Evolutionary conservation across 2,113 vertebrate genomes (phyloP).

Genomic region (Lota lota): DNA sequence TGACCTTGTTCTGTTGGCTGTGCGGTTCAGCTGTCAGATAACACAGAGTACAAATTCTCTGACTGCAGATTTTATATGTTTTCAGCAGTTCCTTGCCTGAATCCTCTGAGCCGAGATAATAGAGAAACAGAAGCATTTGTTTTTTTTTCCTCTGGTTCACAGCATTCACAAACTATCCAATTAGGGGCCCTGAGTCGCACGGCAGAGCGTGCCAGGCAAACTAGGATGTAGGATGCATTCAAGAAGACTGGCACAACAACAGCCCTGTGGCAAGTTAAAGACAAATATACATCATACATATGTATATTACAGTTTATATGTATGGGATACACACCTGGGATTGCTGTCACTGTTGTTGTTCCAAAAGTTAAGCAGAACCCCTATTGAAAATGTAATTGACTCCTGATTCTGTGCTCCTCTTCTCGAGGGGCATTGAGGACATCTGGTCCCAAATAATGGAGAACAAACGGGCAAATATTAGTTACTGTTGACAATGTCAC

Average conservation of each 20-base stretch:
- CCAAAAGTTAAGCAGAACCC: too few relatives aligned
- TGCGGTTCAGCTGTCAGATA: constrained; percentile 47
- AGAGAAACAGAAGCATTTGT: constrained; percentile 17
- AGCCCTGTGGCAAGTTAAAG: constrained; percentile 9
- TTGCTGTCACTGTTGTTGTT: too few relatives aligned
- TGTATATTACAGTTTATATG: too few relatives aligned
- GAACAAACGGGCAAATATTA: too few relatives aligned
- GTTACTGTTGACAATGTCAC: too few relatives aligned
- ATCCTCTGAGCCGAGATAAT: constrained; percentile 50
- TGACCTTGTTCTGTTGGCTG: constrained; percentile 28
- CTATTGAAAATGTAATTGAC: too few relatives aligned
- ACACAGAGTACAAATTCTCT: constrained; percentile 55
- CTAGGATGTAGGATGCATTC: constrained; percentile 11
- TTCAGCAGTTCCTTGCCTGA: constrained; percentile 31
- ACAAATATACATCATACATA: too few relatives aligned
- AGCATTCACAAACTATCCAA: constrained; percentile 51
- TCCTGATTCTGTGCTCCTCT: too few relatives aligned
- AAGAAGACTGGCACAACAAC: constrained; percentile 20
- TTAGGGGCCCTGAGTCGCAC: constrained; percentile 40
- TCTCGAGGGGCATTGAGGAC: too few relatives aligned
- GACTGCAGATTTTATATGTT: constrained; percentile 50
- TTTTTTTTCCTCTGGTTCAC: constrained; percentile 31
- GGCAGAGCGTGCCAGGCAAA: constrained; percentile 23
- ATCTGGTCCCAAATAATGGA: too few relatives aligned
- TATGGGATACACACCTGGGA: too few relatives aligned